Percentiles rank a stretch among this genome's conserved stretches.
phyloP scores from a whole-genome alignment of 2,797 vertebrate genomes.

The Cossypha heuglini region DNA sequence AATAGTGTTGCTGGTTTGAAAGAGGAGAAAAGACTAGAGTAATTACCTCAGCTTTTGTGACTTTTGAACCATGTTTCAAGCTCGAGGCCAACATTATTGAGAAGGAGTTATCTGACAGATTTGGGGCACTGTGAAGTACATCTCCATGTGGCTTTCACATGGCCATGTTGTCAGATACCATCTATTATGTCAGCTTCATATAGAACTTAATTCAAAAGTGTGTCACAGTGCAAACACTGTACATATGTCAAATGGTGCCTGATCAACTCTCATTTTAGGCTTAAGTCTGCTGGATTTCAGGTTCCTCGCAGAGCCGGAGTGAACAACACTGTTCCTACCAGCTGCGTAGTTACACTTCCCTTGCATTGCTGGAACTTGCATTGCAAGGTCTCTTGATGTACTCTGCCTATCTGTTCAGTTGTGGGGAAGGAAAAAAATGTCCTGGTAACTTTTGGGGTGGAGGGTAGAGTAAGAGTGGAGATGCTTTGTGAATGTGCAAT shows the following conservation, averaged over 20 bases:
- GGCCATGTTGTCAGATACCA: background rate
- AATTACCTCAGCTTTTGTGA: background rate
- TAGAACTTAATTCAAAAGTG: background rate
- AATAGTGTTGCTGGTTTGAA: background rate
- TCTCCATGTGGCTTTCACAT: background rate
- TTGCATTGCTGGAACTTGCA: background rate
- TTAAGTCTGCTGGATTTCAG: background rate
- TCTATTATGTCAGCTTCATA: background rate
- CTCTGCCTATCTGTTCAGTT: background rate
- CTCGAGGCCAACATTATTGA: background rate
- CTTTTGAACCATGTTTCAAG: background rate
- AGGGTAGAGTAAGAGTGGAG: background rate
- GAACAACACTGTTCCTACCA: fast-evolving
- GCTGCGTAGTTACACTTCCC: background rate
- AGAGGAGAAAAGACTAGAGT: background rate
- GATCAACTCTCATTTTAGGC: background rate
- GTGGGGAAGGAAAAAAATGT: background rate
- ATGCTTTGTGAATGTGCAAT: background rate
- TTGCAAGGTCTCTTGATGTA: background rate
- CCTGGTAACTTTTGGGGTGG: background rate
- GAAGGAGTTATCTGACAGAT: background rate
- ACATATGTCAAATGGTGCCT: background rate
- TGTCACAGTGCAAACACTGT: background rate
- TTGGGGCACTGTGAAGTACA: background rate
- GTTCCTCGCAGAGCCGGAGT: fast-evolving